Evolutionary conservation across 2,113 vertebrate genomes (phyloP), one percentile per base, ranked within the genome.

Genomic region (Plecturocebus donacophilus): DNA sequence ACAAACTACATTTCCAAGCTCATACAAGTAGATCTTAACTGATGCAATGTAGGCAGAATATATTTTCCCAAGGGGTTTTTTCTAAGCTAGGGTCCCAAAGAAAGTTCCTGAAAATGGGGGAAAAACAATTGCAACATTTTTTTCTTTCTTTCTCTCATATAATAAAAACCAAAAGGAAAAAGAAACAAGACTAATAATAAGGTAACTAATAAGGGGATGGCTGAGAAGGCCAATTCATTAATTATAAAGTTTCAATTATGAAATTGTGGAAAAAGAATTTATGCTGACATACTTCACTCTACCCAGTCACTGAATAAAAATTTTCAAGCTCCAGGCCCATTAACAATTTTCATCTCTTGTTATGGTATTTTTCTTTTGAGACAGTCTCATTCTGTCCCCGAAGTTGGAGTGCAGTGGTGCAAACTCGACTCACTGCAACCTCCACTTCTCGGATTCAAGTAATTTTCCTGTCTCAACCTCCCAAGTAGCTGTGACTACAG

Each of bases 1-100:
- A 95, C 56, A 66, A 96, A 96, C 19, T 76, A 27, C 10, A 97
- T 97, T 96, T 97, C 80, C 32, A 97, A 94, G n/a, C 25, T 87
- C 80, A 92, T 11, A 85, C 10, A 82, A 96, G 95, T 7, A 88
- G 40, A 77, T 83, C 27, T 66, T 75, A 92, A 85, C 70, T 80
- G 32, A n/a, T 70, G 75, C 1, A 87, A 0, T 61, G 38, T 89
- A 42, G 89, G 64, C 20, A 96, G 23, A 79, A 25, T 49, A 95
- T 14, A 49, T 75, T 87, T 92, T 86, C 64, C 58, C 21, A n/a
- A 82, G 20, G 35, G 27, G 5, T 64, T 85, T 93, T 90, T 95
- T 83, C 77, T 92, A 98, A 96, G 2, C n/a, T 49, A 94, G n/a
- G 38, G 3, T 96, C 49, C 47, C 80, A 97, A 38, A 82, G 21